A percentile compares a stretch with the other conserved stretches of the same genome.
Conservation (phyloP, 2,113 vertebrate genomes). For the Bagarius yarrelli region DNA sequence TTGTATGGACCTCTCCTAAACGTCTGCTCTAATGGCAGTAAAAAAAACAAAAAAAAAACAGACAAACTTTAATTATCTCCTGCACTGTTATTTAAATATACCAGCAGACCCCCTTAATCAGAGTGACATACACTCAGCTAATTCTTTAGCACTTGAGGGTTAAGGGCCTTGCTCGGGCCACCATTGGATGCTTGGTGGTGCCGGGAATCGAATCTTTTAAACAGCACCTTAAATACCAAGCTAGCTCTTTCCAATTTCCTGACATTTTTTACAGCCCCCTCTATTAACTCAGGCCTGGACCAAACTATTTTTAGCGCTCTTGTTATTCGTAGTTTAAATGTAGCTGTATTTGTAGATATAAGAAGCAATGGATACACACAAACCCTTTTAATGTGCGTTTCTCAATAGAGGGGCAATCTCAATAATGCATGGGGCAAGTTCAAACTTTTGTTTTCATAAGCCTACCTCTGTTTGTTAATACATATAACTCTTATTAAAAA, state of each 20-base stretch:
- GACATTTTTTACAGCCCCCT: neutral
- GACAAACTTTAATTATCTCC: too few relatives aligned
- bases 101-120: too few relatives aligned
- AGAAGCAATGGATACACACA: neutral
- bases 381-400: neutral
- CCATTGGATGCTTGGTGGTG: too few relatives aligned
- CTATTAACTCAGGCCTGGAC: conserved; percentile 14
- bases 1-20: neutral
- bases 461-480: neutral
- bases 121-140: too few relatives aligned
- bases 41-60: too few relatives aligned
- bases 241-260: neutral
- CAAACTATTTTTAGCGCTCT: conserved; percentile 9
- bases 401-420: neutral
- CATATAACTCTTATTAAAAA: neutral
- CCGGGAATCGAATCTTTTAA: too few relatives aligned
- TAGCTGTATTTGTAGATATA: neutral
- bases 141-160: too few relatives aligned
- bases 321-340: neutral
- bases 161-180: too few relatives aligned
- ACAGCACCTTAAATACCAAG: too few relatives aligned
- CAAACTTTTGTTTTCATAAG: neutral
- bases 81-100: too few relatives aligned
- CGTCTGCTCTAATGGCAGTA: conserved; percentile 13
- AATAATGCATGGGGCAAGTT: neutral